Evolutionary conservation across 2,888 invertebrate species (phyloP).

Genomic region (Parasteatoda lunata): DNA sequence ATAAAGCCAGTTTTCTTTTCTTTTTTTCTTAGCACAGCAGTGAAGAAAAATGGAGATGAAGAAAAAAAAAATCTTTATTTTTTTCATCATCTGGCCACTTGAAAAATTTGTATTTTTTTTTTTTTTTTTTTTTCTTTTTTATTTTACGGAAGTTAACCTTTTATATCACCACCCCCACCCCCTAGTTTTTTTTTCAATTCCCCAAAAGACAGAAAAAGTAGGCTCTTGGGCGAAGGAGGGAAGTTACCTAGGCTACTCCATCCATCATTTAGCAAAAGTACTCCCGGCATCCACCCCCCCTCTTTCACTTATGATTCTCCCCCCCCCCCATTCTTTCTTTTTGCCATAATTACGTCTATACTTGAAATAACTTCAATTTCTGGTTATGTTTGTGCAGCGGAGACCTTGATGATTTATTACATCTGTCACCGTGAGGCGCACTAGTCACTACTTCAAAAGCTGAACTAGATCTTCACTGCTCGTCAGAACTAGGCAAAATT

Average conservation of each 20-base stretch:
- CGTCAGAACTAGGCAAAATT: conserved; percentile 16
- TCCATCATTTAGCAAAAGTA: conserved; percentile 54
- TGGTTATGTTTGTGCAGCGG: conserved; percentile 49
- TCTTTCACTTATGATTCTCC: background rate
- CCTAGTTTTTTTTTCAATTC: conserved; percentile 11
- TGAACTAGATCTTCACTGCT: conserved; percentile 4
- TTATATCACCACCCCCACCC: conserved; percentile 7
- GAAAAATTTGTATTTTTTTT: background rate
- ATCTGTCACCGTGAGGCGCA: conserved; percentile 37
- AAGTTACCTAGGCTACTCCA: conserved; percentile 32
- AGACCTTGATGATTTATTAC: conserved; percentile 42
- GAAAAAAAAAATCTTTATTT: conserved; percentile 5
- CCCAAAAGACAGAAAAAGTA: conserved; percentile 18
- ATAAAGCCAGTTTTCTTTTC: too few relatives aligned
- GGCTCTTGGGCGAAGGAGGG: conserved; percentile 7
- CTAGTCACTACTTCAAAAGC: conserved; percentile 9
- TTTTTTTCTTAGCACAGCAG: too few relatives aligned
- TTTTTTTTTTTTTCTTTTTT: background rate
- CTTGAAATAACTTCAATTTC: conserved; percentile 63
- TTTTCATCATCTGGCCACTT: conserved; percentile 42
- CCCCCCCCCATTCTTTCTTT: conserved; percentile 9
- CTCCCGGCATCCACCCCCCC: conserved; percentile 5
- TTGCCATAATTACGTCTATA: conserved; percentile 50
- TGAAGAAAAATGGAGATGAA: background rate
- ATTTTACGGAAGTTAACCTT: conserved; percentile 42